Percentiles rank a stretch among this genome's conserved stretches.
Conservation (phyloP, 1,140 invertebrate species). For the Schlechtendalia chinensis region DNA sequence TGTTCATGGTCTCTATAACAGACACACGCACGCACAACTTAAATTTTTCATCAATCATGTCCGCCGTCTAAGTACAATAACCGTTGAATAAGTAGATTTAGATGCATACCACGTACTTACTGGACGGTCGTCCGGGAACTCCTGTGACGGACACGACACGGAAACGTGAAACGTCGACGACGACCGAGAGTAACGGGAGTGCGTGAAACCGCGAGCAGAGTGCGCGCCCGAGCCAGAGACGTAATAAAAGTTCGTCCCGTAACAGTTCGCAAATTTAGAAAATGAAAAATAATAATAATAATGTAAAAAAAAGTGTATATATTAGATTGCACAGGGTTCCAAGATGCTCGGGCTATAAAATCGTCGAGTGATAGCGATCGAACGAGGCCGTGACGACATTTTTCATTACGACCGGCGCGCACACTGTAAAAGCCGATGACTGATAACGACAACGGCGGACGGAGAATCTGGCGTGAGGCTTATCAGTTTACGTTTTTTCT, state of each 20-base stretch:
- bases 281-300: background rate
- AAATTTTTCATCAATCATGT: background rate
- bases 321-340: conserved; percentile 18
- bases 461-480: too few species aligned
- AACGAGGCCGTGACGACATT: background rate
- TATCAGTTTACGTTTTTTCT: too few species aligned
- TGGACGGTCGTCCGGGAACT: background rate
- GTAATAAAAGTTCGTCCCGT: background rate
- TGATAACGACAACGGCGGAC: background rate
- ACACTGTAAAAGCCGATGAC: background rate
- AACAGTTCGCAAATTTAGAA: background rate
- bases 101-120: background rate
- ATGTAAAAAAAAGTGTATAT: background rate
- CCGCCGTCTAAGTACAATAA: too few species aligned
- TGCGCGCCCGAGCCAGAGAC: background rate
- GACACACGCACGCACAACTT: background rate
- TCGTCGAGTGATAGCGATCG: background rate
- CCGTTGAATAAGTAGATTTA: too few species aligned
- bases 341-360: background rate
- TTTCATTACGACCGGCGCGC: background rate
- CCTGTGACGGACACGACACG: background rate
- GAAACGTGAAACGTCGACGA: background rate
- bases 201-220: too few species aligned
- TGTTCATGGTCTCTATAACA: conserved; percentile 64
- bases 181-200: too few species aligned